Evolutionary conservation across 2,797 vertebrate genomes (phyloP), one percentile per base, ranked within the genome.

Genomic region (Decapterus maruadsi): DNA sequence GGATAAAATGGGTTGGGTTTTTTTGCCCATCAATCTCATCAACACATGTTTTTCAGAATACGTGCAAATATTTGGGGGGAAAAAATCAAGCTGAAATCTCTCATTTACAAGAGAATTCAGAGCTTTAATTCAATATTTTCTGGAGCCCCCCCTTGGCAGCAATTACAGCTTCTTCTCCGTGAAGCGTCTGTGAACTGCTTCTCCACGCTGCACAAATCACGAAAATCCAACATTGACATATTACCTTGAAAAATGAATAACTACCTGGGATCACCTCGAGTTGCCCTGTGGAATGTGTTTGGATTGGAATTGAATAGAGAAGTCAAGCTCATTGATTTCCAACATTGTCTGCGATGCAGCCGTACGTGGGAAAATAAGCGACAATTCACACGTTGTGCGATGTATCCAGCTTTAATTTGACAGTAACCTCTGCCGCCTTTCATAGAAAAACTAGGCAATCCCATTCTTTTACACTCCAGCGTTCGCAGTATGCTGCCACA

Each of bases 261-360:
- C 16, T 48, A 48, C 17, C 43, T 45, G 16, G 6, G 43, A 45
- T 45, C 16, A 58, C 58, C 56, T 67, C 1, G 3, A 70, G 67
- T 17, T 31, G 1, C 16, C 46, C 6, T 22, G 7, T 55, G 17
- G 29, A 31, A 26, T 20, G 45, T 19, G 45, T 48, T 48, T 48
- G 8, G 45, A 48, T 19, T 48, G 19, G 45, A 48, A 19, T 48
- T 48, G 45, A 48, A 17, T 48, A 48, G 19, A 48, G 17, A 6
- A 45, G 46, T 63, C 20, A 51, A 74, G 43, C 43, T 54, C 29
- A 72, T 17, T 42, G 17, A 79, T 65, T 62, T 53, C 53, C 11
- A 63, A 40, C 61, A 63, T 9, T 38, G 6, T 43, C 8, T 20
- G 1, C 40, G 45, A 57, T 42, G 48, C 46, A 64, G 19, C 10